Evolutionary conservation across 2,888 invertebrate species (phyloP).

Genomic region (Acronicta alni): DNA sequence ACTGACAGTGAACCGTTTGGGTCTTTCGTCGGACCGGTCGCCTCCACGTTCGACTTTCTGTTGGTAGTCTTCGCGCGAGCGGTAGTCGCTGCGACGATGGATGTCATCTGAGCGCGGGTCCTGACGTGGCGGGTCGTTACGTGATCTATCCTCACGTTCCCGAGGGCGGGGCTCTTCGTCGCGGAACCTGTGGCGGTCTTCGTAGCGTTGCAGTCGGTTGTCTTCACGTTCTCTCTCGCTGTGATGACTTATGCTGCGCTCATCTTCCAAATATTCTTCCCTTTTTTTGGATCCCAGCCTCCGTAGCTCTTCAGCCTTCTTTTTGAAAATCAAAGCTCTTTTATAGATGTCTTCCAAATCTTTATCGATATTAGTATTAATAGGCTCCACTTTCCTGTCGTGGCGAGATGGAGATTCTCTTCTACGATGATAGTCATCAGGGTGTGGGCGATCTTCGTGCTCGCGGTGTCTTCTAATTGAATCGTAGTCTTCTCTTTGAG

Average conservation of each 20-base stretch:
- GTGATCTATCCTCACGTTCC: constrained; percentile 22
- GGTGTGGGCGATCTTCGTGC: constrained; percentile 52
- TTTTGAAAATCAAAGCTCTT: constrained; percentile 74
- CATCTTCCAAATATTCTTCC: constrained; percentile 50
- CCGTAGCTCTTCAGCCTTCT: constrained; percentile 74
- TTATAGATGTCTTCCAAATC: constrained; percentile 80
- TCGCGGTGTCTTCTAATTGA: constrained; percentile 33
- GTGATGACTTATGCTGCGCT: constrained; percentile 33
- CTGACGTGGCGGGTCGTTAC: constrained; percentile 11
- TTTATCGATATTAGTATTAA: constrained; percentile 64
- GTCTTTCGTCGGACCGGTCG: constrained; percentile 13
- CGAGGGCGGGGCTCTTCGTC: constrained; percentile 39
- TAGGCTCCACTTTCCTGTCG: constrained; percentile 48
- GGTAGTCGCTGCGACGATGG: constrained; percentile 20
- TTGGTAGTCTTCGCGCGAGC: constrained; percentile 21
- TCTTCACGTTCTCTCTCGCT: constrained; percentile 51
- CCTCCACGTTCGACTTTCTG: no score
- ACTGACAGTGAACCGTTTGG: constrained; percentile 14
- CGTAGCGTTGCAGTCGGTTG: constrained; percentile 25
- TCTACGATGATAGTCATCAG: constrained; percentile 47
- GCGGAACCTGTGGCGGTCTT: constrained; percentile 41
- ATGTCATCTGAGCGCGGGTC: constrained; percentile 16
- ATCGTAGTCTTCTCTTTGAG: constrained; percentile 39
- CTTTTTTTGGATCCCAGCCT: constrained; percentile 55
- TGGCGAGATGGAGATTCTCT: constrained; percentile 54